A percentile compares a stretch with the other conserved stretches of the same genome.
Evolutionary conservation across 2,113 vertebrate genomes (phyloP).

Genomic region (Megalops atlanticus): DNA sequence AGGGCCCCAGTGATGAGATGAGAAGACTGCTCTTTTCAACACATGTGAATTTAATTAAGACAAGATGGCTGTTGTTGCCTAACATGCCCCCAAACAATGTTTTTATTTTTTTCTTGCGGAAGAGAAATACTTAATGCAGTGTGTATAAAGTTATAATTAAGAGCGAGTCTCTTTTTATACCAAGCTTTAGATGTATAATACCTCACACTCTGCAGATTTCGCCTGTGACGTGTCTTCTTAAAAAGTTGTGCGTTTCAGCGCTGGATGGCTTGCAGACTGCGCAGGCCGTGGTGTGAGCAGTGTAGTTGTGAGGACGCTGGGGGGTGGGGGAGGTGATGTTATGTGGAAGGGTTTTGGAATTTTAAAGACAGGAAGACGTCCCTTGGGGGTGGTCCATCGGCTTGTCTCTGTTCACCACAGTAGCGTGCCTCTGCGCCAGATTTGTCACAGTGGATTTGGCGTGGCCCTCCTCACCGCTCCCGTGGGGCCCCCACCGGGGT

Average conservation of each 20-base stretch:
- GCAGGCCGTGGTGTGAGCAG: no score
- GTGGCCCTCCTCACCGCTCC: background rate
- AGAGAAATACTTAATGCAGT: constrained; percentile 20
- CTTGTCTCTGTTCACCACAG: background rate
- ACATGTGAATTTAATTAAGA: constrained; percentile 33
- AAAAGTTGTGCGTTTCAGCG: no score
- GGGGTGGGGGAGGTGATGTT: background rate
- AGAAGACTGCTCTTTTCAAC: constrained; percentile 6
- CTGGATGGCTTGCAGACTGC: background rate
- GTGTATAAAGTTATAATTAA: constrained; percentile 29
- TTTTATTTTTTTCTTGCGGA: constrained; percentile 20
- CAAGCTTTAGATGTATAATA: background rate
- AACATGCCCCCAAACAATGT: constrained; percentile 20
- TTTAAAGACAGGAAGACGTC: background rate
- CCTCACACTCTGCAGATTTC: background rate
- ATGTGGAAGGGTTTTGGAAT: background rate
- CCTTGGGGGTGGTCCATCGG: background rate
- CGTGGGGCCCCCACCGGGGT: background rate
- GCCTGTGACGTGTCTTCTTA: no score
- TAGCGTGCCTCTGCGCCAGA: background rate
- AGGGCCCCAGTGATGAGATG: constrained; percentile 8
- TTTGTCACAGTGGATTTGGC: background rate
- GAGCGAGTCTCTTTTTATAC: constrained; percentile 19
- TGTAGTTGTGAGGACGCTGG: background rate
- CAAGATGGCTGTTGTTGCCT: constrained; percentile 21